These are phyloP conservation scores for Sebastes hubbsi DNA, from an alignment of 2,797 vertebrate species.

Conservation along the genomic window DNA sequence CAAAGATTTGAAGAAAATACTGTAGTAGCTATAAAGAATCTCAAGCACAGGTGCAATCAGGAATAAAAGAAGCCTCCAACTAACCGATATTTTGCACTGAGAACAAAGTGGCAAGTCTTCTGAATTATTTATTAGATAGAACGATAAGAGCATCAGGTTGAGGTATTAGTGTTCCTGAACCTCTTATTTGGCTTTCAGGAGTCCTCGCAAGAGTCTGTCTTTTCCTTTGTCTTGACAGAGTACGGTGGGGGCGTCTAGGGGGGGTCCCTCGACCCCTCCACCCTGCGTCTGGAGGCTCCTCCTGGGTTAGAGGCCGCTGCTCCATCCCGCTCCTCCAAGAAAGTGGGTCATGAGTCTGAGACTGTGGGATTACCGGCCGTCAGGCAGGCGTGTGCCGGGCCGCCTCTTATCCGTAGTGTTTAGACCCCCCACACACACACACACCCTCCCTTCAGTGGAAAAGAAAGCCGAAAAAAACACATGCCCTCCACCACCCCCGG, in stretches of 20 bases:
- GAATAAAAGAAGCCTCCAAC: not conserved
- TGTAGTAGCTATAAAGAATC: not conserved
- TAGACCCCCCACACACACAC: slow-evolving; percentile 32
- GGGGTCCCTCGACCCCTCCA: slow-evolving; percentile 42
- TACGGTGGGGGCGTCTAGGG: not conserved
- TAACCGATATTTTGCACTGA: not conserved
- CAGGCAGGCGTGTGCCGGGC: slow-evolving; percentile 75
- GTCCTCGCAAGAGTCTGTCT: slow-evolving; percentile 60
- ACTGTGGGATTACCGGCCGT: slow-evolving; percentile 80
- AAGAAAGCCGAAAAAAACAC: slow-evolving; percentile 47
- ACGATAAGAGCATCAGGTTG: slow-evolving; percentile 62
- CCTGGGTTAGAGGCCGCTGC: slow-evolving; percentile 61
- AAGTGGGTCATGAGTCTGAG: slow-evolving; percentile 88
- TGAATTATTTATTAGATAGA: slow-evolving; percentile 51
- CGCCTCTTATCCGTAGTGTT: slow-evolving; percentile 70
- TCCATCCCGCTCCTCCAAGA: slow-evolving; percentile 78
- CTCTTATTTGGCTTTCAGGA: slow-evolving; percentile 62
- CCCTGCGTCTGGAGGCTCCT: slow-evolving; percentile 73
- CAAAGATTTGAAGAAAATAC: not conserved
- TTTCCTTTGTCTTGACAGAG: slow-evolving; percentile 71
- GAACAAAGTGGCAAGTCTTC: slow-evolving; percentile 33
- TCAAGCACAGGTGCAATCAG: slow-evolving; percentile 20
- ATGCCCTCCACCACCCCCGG: not conserved
- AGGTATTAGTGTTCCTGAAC: slow-evolving; percentile 61
- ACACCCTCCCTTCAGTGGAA: slow-evolving; percentile 22